Evolutionary conservation across 2,797 vertebrate species (phyloP), one percentile per base, ranked within the genome.

Genomic region (Enteromius trimaculatus): DNA sequence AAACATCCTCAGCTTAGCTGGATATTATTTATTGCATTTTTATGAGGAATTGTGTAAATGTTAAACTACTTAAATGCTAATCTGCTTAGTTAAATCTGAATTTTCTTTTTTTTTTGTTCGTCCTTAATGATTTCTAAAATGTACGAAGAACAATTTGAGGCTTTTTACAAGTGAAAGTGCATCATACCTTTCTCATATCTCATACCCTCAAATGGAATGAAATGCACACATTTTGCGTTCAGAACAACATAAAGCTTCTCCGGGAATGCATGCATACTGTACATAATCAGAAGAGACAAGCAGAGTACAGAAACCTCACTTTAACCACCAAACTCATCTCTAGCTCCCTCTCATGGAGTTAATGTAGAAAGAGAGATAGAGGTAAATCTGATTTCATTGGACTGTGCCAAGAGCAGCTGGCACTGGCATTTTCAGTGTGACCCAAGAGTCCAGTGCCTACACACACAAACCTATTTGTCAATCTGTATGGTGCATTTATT

Each of bases 21-120:
- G 70, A 85, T 85, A 39, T 66, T 51, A 85, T 80, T 79, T 76
- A 75, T 80, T 80, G 82, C 82, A 83, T 86, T 86, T 80, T 71
- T 42, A 71, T 83, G 74, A 69, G 51, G 39, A 79, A 86, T 83
- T 86, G 81, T 76, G 64, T 39, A 77, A 68, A 81, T 77, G 77
- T 79, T 85, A 78, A 79, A 76, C 76, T 83, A 80, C 58, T 81
- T 82, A 81, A 65, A 86, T 21, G 23, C 11, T 80, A 84, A 86
- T 78, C 77, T 80, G 65, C 78, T 86, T 84, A 80, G 65, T 78
- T 47, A 34, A 78, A 29, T 31, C 49, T 6, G 51, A 62, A 26
- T 13, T 44, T 69, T 44, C 68, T 69, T 16, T 44, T 69, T 44
- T 77, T 69, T 16, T 29, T 29, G 1, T 3, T 3, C 6, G 0